Conservation (phyloP, 2,888 invertebrate genomes). For the Trisateles emortualis region DNA sequence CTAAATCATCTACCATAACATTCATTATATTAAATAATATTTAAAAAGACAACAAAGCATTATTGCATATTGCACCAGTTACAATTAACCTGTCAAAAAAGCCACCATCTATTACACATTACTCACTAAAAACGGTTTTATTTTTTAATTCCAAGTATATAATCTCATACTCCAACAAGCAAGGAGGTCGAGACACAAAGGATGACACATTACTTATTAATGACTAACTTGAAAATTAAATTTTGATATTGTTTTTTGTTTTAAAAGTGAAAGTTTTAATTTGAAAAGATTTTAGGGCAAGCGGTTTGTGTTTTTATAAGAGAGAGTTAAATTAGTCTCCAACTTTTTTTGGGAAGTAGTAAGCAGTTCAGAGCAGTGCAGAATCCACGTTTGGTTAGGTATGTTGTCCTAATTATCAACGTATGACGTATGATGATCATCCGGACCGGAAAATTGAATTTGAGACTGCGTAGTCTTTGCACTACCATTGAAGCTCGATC, state of each 20-base stretch:
- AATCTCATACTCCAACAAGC: slow-evolving; percentile 48
- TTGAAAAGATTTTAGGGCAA: background rate
- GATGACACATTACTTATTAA: slow-evolving; percentile 54
- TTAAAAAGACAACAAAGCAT: background rate
- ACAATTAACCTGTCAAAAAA: slow-evolving; percentile 40
- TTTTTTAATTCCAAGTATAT: slow-evolving; percentile 46
- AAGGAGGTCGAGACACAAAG: slow-evolving; percentile 56
- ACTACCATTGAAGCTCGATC: too few relatives aligned
- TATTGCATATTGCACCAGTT: slow-evolving; percentile 12
- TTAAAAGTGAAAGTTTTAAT: slow-evolving; percentile 18
- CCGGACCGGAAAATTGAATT: too few relatives aligned
- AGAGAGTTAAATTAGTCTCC: background rate
- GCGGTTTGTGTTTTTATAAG: too few relatives aligned
- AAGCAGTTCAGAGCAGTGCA: too few relatives aligned
- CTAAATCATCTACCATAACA: too few relatives aligned
- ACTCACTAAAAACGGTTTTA: slow-evolving; percentile 35
- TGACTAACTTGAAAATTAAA: slow-evolving; percentile 17
- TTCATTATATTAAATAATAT: background rate
- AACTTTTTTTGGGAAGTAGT: too few relatives aligned
- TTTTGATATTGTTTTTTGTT: slow-evolving; percentile 7
- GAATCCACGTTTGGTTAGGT: too few relatives aligned
- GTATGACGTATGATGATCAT: too few relatives aligned
- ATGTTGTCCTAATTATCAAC: too few relatives aligned
- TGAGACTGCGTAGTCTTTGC: too few relatives aligned
- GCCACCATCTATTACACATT: slow-evolving; percentile 16